Percentiles rank a stretch among this genome's conserved stretches.
phyloP scores from a whole-genome alignment of 64 coral and sea anemone genomes.

The Anthopleura sola region DNA sequence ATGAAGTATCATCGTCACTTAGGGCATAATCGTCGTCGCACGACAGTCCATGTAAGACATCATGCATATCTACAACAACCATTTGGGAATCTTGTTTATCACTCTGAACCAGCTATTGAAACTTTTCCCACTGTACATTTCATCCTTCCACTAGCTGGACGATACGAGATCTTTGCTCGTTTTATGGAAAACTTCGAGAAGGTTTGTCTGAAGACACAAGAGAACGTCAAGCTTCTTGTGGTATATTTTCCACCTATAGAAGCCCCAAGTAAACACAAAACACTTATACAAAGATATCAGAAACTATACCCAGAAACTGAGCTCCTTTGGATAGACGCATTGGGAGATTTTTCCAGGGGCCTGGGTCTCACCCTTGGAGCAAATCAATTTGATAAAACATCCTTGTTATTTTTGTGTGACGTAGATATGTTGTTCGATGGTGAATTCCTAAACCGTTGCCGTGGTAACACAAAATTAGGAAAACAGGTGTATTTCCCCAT shows the following conservation, averaged over 20 bases:
- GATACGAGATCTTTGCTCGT: constrained; percentile 65
- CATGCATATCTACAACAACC: constrained; percentile 86
- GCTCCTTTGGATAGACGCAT: constrained; percentile 76
- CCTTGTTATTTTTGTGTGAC: constrained; percentile 92
- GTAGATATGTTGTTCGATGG: constrained; percentile 79
- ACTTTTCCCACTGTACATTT: constrained; percentile 63
- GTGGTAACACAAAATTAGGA: constrained; percentile 72
- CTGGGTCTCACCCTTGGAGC: constrained; percentile 73
- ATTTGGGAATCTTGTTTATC: constrained; percentile 91
- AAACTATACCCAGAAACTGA: constrained; percentile 58
- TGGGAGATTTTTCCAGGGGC: constrained; percentile 82
- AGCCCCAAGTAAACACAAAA: constrained; percentile 57
- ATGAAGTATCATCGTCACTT: constrained; percentile 97
- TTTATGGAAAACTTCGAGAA: constrained; percentile 92
- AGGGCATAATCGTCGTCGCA: constrained; percentile 77
- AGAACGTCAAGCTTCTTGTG: constrained; percentile 80
- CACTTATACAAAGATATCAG: constrained; percentile 57
- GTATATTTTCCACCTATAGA: constrained; percentile 84
- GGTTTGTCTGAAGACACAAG: constrained; percentile 57
- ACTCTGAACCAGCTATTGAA: constrained; percentile 48
- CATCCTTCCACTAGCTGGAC: constrained; percentile 85
- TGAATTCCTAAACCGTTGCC: constrained; percentile 83
- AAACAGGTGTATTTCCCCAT: constrained; percentile 95
- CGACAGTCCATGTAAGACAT: constrained; percentile 85
- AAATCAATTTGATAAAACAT: constrained; percentile 71